A percentile compares a stretch with the other conserved stretches of the same genome.
Conservation (phyloP, 2,888 invertebrate species). For the Cosmorhoe ocellata region DNA sequence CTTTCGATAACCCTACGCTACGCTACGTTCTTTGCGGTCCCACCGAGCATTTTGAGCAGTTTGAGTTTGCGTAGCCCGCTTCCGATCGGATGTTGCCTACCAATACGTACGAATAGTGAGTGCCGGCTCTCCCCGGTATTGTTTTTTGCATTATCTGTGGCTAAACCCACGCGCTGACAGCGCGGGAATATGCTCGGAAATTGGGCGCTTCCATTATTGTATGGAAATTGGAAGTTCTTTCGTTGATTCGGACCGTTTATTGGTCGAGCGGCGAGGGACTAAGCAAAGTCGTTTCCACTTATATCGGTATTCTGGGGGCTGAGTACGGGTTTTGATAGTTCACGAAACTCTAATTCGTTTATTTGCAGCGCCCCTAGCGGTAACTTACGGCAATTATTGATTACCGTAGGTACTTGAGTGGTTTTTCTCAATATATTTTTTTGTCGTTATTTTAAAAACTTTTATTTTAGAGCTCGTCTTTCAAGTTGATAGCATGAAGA, state of each 20-base stretch:
- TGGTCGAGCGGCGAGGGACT: not conserved
- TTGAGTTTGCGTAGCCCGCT: slow-evolving; percentile 34
- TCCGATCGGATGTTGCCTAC: slow-evolving; percentile 33
- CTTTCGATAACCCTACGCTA: slow-evolving; percentile 21
- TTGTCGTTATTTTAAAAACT: no score
- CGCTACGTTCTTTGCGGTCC: slow-evolving; percentile 25
- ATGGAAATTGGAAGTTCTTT: slow-evolving; percentile 8
- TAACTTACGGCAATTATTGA: no score
- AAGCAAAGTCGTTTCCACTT: not conserved
- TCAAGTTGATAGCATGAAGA: no score
- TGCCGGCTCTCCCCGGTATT: slow-evolving; percentile 6
- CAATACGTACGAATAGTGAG: slow-evolving; percentile 9
- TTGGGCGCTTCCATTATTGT: slow-evolving; percentile 8
- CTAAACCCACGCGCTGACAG: slow-evolving; percentile 4
- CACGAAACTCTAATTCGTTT: no score
- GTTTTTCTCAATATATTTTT: no score
- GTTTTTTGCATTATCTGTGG: slow-evolving; percentile 23
- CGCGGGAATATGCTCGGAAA: slow-evolving; percentile 13
- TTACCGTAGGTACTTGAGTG: no score
- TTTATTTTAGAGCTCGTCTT: no score
- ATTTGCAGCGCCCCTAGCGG: no score
- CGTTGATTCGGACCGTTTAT: not conserved
- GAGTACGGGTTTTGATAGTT: no score
- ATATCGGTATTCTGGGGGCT: no score
- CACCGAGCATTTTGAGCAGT: slow-evolving; percentile 38